Base-by-base conservation (phyloP, 2,888 invertebrate genomes). In the Meandrusa payeni region DNA sequence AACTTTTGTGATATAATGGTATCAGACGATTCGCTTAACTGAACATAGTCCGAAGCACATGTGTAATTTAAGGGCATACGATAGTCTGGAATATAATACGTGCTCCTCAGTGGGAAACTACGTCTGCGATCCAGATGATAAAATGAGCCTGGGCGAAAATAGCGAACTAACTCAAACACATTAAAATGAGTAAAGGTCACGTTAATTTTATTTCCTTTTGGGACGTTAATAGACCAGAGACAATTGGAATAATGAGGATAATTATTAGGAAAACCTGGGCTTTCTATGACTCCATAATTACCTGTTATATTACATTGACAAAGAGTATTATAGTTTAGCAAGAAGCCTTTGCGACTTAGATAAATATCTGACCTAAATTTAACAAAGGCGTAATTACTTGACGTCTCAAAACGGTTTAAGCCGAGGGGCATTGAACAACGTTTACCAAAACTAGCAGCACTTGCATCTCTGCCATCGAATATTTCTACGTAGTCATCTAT, bases 171-270 rank as follows among this genome's bases (percentile, higher is more conserved):
- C 45, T 49, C 59, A 40, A 51, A 63, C 12, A 83, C 39, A 48
- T 82, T 86, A 52, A 97, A 93, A 66, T 96, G 92, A 0, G 95
- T 95, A 73, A 97, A 95, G 1, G 95, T 93, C 0, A 95, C 66
- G 52, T 93, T 94, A 23, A 98, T 89, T 60, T 82, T 92, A 75
- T 96, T 97, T 1, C 96, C 96, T 40, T 69, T 71, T 0, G 95
- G 91, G 1, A 93, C 95, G 17, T 90, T 89, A 20, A 95, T 91
- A 5, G 75, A 90, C 95, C 95, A 97, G 2, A 89, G 81, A 68
- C 97, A 97, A 65, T 95, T 90, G 12, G 89, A 65, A 32, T 82
- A 74, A 26, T 85, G 70, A 0, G 92, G 90, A 70, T 94, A 93
- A 6, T 79, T 65, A 52, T 90, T 68, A 0, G 96, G 97, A 69